Base-by-base conservation (phyloP, 2,113 vertebrate species). In the Dendropsophus ebraccatus region DNA sequence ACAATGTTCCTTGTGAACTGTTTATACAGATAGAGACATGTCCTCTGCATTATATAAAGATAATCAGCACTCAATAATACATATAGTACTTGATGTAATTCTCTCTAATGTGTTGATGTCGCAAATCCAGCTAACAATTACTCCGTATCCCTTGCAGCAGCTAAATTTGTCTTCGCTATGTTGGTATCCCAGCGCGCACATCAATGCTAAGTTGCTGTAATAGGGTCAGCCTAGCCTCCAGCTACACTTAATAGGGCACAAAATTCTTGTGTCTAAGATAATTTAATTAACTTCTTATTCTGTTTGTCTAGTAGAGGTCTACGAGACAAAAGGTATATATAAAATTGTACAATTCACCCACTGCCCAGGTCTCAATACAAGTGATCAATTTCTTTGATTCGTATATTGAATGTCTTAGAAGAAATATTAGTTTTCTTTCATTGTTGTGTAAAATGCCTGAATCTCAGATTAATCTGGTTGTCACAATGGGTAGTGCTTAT, bases 211-310 rank as follows among this genome's bases (percentile, higher is more conserved):
- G 49, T 74, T 84, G 69, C 35, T 74, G 30, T 84, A 84, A 84
- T 84, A 72, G 70, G 82, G 82, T 84, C 82, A 84, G 23, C 28
- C 32, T 84, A 60, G 82, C 82, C 82, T 74, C 65, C 70, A 60
- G 82, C 82, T 58, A 74, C 70, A 58, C 52, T 73, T 84, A 84
- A 74, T 74, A 72, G 82, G 70, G 32, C 47, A 84, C 70, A 84
- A 54, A 84, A 60, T 49, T 84, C 70, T 41, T 56, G 32, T 56
- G 67, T 30, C 32, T 49, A 19, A 58, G 52, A 84, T 74, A 52
- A 72, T 58, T 84, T 84, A 84, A 84, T 84, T 75, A 84, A 52
- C 37, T 73, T 74, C 52, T 21, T 14, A 28, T 74, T 60, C 69
- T 73, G 50, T 84, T 84, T 74, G 50, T 52, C 30, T 81, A 65